These are phyloP conservation scores for Bombus waltoni DNA, from an alignment of 1,140 invertebrate species.

Conservation along the genomic window DNA sequence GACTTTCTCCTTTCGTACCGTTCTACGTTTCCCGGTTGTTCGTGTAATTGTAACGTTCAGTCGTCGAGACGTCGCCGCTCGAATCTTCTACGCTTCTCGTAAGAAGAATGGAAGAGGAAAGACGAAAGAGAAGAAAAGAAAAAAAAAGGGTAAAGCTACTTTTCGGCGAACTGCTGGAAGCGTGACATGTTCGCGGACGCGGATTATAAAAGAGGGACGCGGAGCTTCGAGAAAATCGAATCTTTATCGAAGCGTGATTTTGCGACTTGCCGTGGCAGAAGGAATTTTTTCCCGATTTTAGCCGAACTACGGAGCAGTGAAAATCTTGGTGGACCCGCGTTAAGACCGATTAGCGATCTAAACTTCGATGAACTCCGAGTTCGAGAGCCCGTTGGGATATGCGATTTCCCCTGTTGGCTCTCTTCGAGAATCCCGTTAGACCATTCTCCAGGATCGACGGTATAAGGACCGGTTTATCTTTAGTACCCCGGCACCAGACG, in stretches of 20 bases:
- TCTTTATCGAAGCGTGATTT: not conserved
- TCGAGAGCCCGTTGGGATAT: slow-evolving; percentile 57
- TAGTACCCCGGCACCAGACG: slow-evolving; percentile 71
- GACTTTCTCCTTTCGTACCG: not conserved
- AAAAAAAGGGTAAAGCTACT: not conserved
- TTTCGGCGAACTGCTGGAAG: not conserved
- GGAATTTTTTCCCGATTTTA: not conserved
- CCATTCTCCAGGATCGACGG: slow-evolving; percentile 63
- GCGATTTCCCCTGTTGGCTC: slow-evolving; percentile 40
- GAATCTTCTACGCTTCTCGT: not conserved
- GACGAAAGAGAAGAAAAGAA: not conserved
- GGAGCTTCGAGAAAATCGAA: not conserved
- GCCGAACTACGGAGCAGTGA: not conserved
- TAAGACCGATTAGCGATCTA: slow-evolving; percentile 70
- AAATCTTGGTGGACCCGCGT: slow-evolving; percentile 44
- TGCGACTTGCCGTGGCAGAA: not conserved
- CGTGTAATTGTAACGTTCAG: not conserved
- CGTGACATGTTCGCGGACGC: no score
- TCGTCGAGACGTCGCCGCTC: not conserved
- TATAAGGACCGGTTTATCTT: slow-evolving; percentile 75
- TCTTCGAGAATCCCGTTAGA: slow-evolving; percentile 59
- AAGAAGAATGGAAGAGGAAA: not conserved
- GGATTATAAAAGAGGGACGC: not conserved
- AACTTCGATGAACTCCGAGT: slow-evolving; percentile 68
- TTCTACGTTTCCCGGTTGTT: not conserved